Conservation (phyloP, 1,140 invertebrate species). For the Thaumatotibia leucotreta region DNA sequence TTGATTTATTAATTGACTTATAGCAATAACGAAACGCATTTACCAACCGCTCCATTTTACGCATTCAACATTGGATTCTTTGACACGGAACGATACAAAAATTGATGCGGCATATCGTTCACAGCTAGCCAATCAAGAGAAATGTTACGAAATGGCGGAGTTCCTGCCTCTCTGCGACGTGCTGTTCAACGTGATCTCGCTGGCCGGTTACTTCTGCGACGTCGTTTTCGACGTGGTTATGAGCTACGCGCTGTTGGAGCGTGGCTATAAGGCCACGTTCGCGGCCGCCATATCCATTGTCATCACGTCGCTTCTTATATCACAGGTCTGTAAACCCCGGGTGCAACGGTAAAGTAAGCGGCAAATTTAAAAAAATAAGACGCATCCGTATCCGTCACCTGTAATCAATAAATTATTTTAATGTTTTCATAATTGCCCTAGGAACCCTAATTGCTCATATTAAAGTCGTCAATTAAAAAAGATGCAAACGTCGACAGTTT, state of each 20-base stretch:
- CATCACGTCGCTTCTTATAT: slow-evolving; percentile 82
- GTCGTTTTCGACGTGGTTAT: slow-evolving; percentile 92
- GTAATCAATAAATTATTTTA: no score
- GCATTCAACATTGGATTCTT: not conserved
- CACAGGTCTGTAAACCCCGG: slow-evolving; percentile 80
- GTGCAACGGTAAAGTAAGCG: no score
- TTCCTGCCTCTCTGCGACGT: slow-evolving; percentile 93
- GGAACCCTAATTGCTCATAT: no score
- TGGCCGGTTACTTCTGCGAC: slow-evolving; percentile 94
- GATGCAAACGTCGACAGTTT: no score
- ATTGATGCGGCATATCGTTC: not conserved
- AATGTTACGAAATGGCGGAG: slow-evolving; percentile 79
- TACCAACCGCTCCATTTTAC: slow-evolving; percentile 16
- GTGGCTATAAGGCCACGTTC: slow-evolving; percentile 78
- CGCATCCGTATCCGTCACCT: no score
- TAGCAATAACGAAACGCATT: not conserved
- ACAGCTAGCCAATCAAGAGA: slow-evolving; percentile 26
- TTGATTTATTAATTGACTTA: not conserved
- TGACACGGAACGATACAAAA: no score
- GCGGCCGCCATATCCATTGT: slow-evolving; percentile 82
- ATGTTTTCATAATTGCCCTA: no score
- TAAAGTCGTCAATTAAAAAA: no score
- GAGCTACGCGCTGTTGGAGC: slow-evolving; percentile 87
- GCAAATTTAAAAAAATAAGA: no score
- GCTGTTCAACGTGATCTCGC: slow-evolving; percentile 92